A percentile compares a stretch with the other conserved stretches of the same genome.
Evolutionary conservation across 2,113 vertebrate species (phyloP).

Genomic region (Gnathonemus longibarbis): DNA sequence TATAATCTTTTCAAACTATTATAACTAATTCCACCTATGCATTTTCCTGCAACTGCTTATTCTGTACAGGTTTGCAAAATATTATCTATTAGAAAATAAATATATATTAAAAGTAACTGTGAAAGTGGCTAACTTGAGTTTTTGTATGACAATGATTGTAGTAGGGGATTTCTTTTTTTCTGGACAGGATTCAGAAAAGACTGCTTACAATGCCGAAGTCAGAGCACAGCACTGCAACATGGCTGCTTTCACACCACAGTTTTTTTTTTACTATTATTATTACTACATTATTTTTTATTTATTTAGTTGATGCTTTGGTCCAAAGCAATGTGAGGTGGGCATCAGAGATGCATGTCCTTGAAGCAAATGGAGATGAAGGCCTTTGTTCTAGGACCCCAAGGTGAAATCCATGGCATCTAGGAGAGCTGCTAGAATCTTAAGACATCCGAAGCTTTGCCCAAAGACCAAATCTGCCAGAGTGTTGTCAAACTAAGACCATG

Average conservation of each 20-base stretch:
- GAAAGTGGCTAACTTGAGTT: not conserved
- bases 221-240: not conserved
- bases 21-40: not conserved
- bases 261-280: not conserved
- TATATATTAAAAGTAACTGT: not conserved
- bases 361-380: not conserved
- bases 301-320: not conserved
- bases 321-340: not conserved
- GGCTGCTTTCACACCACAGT: not conserved
- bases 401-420: not conserved
- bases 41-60: not conserved
- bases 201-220: not conserved
- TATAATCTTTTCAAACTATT: not conserved
- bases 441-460: not conserved
- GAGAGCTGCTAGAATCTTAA: not conserved
- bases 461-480: not conserved
- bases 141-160: not conserved
- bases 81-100: not conserved
- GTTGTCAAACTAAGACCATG: not conserved
- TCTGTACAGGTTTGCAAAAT: not conserved
- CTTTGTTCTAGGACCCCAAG: not conserved
- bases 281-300: not conserved
- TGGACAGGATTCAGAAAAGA: not conserved
- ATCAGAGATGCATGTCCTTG: not conserved
- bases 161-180: not conserved